phyloP scores from a whole-genome alignment of 37 sponge, comb jelly and placozoan species.

The Tethya wilhelma region DNA sequence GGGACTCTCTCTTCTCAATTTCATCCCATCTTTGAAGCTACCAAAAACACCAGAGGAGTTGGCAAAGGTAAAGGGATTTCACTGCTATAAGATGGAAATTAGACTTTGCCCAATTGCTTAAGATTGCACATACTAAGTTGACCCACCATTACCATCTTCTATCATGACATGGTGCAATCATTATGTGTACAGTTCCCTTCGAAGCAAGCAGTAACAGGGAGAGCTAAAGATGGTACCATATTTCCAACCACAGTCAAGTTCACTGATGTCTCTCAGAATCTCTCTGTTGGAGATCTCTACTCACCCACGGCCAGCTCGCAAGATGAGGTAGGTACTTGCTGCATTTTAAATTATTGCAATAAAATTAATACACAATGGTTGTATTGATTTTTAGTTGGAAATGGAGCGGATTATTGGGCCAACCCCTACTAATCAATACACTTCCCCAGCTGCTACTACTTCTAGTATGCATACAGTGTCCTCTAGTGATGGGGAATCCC shows the following conservation, averaged over 20 bases:
- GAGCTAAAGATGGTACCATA: conserved; percentile 56
- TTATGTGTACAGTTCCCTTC: conserved; percentile 4
- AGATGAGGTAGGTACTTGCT: no score
- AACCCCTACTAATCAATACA: no score
- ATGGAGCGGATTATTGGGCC: no score
- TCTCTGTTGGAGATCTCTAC: conserved; percentile 57
- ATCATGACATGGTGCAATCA: background rate
- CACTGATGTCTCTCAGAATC: conserved; percentile 54
- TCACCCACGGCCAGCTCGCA: conserved; percentile 17
- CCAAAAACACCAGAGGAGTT: conserved; percentile 23
- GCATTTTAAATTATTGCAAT: no score
- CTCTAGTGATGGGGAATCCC: no score
- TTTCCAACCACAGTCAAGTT: conserved; percentile 81
- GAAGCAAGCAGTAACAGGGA: conserved; percentile 70
- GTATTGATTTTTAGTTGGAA: no score
- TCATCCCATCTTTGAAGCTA: conserved; percentile 76
- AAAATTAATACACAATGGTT: no score
- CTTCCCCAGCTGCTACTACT: no score
- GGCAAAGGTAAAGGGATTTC: conserved; percentile 31
- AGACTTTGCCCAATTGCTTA: background rate
- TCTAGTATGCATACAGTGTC: no score
- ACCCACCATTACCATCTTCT: no score
- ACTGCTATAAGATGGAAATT: no score
- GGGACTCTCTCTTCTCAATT: conserved; percentile 38
- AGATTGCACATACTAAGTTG: background rate